These are phyloP conservation scores for Spodoptera picta DNA, from an alignment of 2,888 invertebrate genomes.

Conservation along the genomic window DNA sequence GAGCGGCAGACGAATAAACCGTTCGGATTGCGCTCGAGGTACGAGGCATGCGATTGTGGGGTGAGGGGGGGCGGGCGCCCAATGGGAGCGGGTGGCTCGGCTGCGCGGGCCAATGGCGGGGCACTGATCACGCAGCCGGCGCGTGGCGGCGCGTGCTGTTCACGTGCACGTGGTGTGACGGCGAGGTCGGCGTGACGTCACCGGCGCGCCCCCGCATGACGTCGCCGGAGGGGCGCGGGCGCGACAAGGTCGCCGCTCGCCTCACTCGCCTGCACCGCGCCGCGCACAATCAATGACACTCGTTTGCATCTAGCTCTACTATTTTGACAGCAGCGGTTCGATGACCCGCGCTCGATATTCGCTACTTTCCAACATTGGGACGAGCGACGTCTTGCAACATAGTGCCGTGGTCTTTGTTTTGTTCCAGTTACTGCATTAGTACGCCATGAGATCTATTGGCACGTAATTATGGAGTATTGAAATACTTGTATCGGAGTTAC, in stretches of 20 bases:
- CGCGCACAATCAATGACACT: slow-evolving; percentile 60
- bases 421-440: too few species aligned
- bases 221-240: slow-evolving; percentile 76
- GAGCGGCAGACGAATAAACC: slow-evolving; percentile 87
- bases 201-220: slow-evolving; percentile 88
- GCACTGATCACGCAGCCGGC: slow-evolving; percentile 91
- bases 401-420: too few species aligned
- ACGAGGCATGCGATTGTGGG: slow-evolving; percentile 90
- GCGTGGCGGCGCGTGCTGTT: slow-evolving; percentile 94
- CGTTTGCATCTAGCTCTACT: slow-evolving; percentile 67
- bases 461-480: slow-evolving; percentile 1
- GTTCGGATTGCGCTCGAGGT: slow-evolving; percentile 75
- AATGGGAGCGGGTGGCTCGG: slow-evolving; percentile 92
- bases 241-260: slow-evolving; percentile 76
- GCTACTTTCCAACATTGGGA: slow-evolving; percentile 45
- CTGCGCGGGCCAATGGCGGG: slow-evolving; percentile 89
- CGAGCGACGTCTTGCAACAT: background rate
- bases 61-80: slow-evolving; percentile 89
- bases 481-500: slow-evolving; percentile 28
- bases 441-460: too few species aligned
- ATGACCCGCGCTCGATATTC: slow-evolving; percentile 61
- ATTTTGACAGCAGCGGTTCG: slow-evolving; percentile 74
- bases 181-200: slow-evolving; percentile 89
- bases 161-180: slow-evolving; percentile 95
- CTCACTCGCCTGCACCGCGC: slow-evolving; percentile 48